Evolutionary conservation across 2,888 invertebrate species (phyloP), one percentile per base, ranked within the genome.

Genomic region (Brenthis hecate): DNA sequence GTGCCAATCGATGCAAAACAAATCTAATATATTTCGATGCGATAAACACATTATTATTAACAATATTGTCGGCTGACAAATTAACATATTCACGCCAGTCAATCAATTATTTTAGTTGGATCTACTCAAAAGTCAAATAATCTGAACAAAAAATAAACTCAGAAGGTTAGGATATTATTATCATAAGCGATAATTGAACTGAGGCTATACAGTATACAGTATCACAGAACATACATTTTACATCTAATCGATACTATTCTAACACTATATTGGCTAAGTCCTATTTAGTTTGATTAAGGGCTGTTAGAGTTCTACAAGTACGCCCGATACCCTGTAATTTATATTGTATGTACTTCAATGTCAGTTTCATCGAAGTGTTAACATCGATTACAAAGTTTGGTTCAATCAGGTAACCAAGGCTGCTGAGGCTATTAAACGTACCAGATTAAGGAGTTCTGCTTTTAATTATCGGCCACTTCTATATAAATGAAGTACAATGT

Each of bases 311-410:
- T n/a, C 11, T 55, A 28, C 5, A 54, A 23, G 56, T 64, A 65
- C 47, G 47, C 64, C 11, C 13, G 53, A 66, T 68, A 66, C 16
- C 60, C 64, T 61, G 64, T 69, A 71, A 74, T 73, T 62, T 75
- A 63, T 68, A 70, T 72, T 66, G 48, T 48, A 58, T 47, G 70
- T 69, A 65, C 68, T 65, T 65, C 68, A 51, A 55, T 64, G 68
- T 71, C 72, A 69, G 68, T 75, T 71, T 76, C 73, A 78, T 73
- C 75, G 69, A 77, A 75, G 77, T 73, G 72, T 77, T 79, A 79
- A 75, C 78, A 78, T 77, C 80, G 81, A 81, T 83, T 82, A 78
- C 76, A 77, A 79, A 79, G 76, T 78, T 78, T 73, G 60, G 66
- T 70, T 57, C 64, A 66, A 68, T 71, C 55, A 63, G 32, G 32